Evolutionary conservation across 2,888 invertebrate genomes (phyloP), one percentile per base, ranked within the genome.

Genomic region (Brenthis ino): DNA sequence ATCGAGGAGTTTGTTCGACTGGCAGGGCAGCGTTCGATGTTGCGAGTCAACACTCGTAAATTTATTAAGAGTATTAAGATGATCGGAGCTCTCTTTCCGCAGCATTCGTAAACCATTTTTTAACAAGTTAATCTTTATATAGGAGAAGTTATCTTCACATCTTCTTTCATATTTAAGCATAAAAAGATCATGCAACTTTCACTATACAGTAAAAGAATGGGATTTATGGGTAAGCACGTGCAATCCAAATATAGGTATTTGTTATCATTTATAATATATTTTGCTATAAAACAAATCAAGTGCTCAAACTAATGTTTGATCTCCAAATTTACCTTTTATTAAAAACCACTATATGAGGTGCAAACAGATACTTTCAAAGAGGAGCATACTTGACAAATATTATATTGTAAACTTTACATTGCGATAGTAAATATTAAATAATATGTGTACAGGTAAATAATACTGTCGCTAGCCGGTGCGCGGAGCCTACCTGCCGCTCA

Each of bases 351-450:
- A 86, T 87, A 84, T 84, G 80, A 80, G 87, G 75, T 79, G 89
- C 82, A 89, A 91, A 91, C 81, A 91, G 80, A 84, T 84, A 87
- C 86, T 90, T 88, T 89, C 82, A 90, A 91, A 91, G 89, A 87
- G 85, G 85, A 89, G 90, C 88, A 89, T 87, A 91, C 87, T 85
- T 89, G 82, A 88, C 91, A 93, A 92, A 93, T 91, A 92, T 91
- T 90, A 89, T 88, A 89, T 90, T 88, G 89, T 92, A 86, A 89
- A 91, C 89, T 90, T 90, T 89, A 87, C 89, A 87, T 87, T 91
- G 87, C 83, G 80, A 87, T 79, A 79, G 91, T 87, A 92, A 92
- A 93, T 91, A 92, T 91, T 91, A 91, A 91, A 91, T 90, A 88
- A 90, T 90, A 85, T 91, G 88, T 90, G 84, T 87, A 82, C 87